Percentiles rank a stretch among this genome's conserved stretches.
phyloP scores from a whole-genome alignment of 35 echinoderm and acorn worm species.

The Anneissia japonica region DNA sequence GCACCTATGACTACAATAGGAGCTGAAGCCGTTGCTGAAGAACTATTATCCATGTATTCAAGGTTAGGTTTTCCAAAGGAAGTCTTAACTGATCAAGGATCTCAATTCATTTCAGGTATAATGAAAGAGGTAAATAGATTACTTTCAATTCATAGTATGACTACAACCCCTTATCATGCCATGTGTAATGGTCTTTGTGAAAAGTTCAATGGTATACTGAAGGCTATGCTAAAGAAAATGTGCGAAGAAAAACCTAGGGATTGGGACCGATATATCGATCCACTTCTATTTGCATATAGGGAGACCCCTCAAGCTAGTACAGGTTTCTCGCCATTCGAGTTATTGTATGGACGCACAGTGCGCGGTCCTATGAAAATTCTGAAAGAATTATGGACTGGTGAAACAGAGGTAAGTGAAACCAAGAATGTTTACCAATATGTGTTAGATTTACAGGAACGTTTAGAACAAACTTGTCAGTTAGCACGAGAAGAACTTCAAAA shows the following conservation, averaged over 20 bases:
- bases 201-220: conserved; percentile 60
- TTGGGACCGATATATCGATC: conserved; percentile 47
- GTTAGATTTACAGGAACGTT: conserved; percentile 3
- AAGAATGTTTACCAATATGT: conserved; percentile 46
- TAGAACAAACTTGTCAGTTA: conserved; percentile 33
- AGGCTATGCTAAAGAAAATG: conserved; percentile 43
- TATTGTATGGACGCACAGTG: conserved; percentile 41
- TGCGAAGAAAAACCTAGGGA: conserved; percentile 37
- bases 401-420: conserved; percentile 17
- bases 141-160: conserved; percentile 41
- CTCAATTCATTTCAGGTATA: conserved; percentile 45
- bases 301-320: conserved; percentile 34
- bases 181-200: conserved; percentile 52
- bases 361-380: conserved; percentile 58
- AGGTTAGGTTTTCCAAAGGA: conserved; percentile 42
- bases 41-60: conserved; percentile 21
- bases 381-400: conserved; percentile 47
- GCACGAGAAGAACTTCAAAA: not conserved
- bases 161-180: conserved; percentile 64
- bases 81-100: conserved; percentile 39
- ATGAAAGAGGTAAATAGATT: conserved; percentile 57
- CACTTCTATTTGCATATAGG: conserved; percentile 45
- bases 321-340: conserved; percentile 58
- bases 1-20: conserved; percentile 23
- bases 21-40: conserved; percentile 35